Conservation (phyloP, 1,140 invertebrate species). For the Aphelenchoides besseyi region DNA sequence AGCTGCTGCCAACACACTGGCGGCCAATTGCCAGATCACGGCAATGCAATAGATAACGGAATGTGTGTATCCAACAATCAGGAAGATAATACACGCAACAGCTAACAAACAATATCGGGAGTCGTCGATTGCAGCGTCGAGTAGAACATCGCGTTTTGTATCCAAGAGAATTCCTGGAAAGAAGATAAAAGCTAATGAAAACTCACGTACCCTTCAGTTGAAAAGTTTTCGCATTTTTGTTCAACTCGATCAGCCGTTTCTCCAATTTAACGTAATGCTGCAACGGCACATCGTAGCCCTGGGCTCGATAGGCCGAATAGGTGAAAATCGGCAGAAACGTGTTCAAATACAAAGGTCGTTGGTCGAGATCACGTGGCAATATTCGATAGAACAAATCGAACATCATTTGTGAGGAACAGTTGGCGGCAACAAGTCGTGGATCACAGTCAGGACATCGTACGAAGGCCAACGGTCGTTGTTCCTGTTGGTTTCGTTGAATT, state of each 20-base stretch:
- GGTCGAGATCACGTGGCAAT: slow-evolving; percentile 50
- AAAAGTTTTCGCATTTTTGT: not conserved
- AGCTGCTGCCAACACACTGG: slow-evolving; percentile 19
- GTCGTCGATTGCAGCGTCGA: slow-evolving; percentile 42
- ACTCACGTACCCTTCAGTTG: slow-evolving; percentile 31
- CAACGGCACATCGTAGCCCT: slow-evolving; percentile 34
- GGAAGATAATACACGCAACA: slow-evolving; percentile 29
- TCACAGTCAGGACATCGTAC: slow-evolving; percentile 18
- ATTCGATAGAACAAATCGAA: slow-evolving; percentile 62
- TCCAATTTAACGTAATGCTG: slow-evolving; percentile 32
- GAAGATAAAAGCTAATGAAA: not conserved
- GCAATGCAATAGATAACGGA: slow-evolving; percentile 38
- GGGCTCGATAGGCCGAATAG: slow-evolving; percentile 40
- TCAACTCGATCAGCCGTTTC: slow-evolving; percentile 18
- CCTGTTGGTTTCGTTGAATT: slow-evolving; percentile 6
- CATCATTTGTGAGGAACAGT: slow-evolving; percentile 58
- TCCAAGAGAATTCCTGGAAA: slow-evolving; percentile 46
- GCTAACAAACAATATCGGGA: slow-evolving; percentile 44
- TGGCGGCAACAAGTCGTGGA: slow-evolving; percentile 33
- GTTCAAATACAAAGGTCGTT: slow-evolving; percentile 50
- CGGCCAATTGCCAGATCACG: slow-evolving; percentile 37
- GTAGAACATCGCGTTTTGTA: slow-evolving; percentile 43
- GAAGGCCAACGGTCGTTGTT: slow-evolving; percentile 16
- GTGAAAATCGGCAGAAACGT: slow-evolving; percentile 58
- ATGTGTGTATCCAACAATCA: slow-evolving; percentile 24